Base-by-base conservation (phyloP, 2,888 invertebrate genomes). In the Diaphora mendica region DNA sequence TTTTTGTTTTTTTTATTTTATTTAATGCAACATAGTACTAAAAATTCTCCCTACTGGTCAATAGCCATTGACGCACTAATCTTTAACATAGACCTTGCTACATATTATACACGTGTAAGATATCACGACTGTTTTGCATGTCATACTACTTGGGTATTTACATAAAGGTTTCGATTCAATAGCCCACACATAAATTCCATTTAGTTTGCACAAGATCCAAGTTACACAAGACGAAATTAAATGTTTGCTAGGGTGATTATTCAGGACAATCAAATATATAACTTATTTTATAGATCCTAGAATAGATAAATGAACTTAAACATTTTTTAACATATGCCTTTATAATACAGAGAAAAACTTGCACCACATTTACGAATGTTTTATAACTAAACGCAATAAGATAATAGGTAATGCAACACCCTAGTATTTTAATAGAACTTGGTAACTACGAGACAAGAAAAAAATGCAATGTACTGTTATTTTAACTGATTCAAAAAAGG, bases 101-200 rank as follows among this genome's bases (percentile, higher is more conserved):
- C 71, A 73, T 82, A 81, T 81, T 82, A 76, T 81, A 67, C 81
- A 82, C 78, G 81, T 74, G 70, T 71, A 68, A 68, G 64, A 77
- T 77, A 75, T 82, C 72, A 64, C 23, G 20, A 35, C 13, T 71
- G 35, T 39, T 80, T 75, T 67, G 51, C 67, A 48, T 67, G 66
- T 26, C 23, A 39, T 69, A 33, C 23, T 33, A 35, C 64, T 33
- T 65, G n/a, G 4, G 13, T 51, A 48, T 30, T 33, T 68, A 68
- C n/a, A 68, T 33, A 51, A n/a, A 55, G 7, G 1, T 33, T 51
- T 55, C 0, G 11, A 15, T 33, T 30, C 3, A 30, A 33, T 20
- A 48, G 23, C 68, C 23, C 17, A 51, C 48, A 33, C 11, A 35
- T 7, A 51, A 20, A 17, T 23, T n/a, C 20, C 17, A 48, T 67